These are phyloP conservation scores for Megaceryle torquata DNA, from an alignment of 2,113 vertebrate genomes.

Conservation along the genomic window DNA sequence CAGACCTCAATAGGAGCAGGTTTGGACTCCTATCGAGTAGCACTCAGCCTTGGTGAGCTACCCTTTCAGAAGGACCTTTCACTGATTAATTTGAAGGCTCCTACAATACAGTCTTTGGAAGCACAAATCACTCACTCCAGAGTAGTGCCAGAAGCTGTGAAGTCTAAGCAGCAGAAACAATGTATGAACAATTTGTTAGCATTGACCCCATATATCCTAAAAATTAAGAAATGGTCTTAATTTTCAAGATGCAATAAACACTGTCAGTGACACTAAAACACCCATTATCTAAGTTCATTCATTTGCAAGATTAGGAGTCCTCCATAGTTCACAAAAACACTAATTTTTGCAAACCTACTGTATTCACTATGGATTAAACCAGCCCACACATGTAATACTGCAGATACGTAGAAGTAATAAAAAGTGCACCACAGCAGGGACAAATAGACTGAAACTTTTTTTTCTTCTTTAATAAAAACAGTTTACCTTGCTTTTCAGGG, in stretches of 20 bases:
- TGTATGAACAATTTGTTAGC: background rate
- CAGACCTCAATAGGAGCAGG: background rate
- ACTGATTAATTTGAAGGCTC: background rate
- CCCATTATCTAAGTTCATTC: background rate
- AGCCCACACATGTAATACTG: background rate
- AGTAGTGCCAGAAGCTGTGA: background rate
- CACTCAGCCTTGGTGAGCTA: background rate
- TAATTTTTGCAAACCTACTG: background rate
- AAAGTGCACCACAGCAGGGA: background rate
- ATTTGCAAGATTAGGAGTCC: background rate
- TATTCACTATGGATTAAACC: background rate
- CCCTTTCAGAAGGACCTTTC: background rate
- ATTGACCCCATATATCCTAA: background rate
- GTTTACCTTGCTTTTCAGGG: background rate
- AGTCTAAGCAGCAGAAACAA: background rate
- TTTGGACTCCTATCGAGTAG: background rate
- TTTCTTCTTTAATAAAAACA: background rate
- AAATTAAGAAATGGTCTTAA: background rate
- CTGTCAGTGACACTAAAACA: background rate
- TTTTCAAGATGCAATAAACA: background rate
- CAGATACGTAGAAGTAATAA: background rate
- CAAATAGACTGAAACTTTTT: background rate
- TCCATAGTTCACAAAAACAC: background rate
- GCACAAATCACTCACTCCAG: background rate
- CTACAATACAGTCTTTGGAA: background rate